Conservation (phyloP, 2,888 invertebrate genomes). For the Pheosia tremula region DNA sequence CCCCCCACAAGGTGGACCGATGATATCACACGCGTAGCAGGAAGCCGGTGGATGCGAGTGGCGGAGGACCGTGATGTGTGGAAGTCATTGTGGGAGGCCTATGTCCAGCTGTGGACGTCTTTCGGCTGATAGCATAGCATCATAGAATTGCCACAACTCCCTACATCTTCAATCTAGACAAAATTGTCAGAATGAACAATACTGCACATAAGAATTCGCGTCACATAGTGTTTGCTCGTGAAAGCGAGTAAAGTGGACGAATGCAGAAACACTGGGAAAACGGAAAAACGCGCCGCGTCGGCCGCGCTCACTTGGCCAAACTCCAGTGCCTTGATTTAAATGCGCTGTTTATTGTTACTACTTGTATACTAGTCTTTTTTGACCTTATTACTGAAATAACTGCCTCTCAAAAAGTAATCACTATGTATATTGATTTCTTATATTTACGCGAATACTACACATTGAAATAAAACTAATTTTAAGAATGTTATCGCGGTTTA, state of each 20-base stretch:
- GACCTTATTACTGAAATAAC: neutral
- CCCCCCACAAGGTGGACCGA: no score
- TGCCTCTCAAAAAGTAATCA: neutral
- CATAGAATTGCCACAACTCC: no score
- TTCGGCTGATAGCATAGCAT: no score
- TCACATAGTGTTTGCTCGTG: constrained; percentile 73
- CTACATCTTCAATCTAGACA: constrained; percentile 3
- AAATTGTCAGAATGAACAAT: constrained; percentile 48
- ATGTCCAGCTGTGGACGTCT: no score
- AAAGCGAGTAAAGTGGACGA: constrained; percentile 75
- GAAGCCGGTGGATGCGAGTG: no score
- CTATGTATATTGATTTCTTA: no score
- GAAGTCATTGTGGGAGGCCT: no score
- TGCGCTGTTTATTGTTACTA: constrained; percentile 60
- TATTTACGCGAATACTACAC: no score
- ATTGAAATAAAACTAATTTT: no score
- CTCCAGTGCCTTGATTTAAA: constrained; percentile 75
- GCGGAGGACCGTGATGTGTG: no score
- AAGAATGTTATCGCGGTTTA: no score
- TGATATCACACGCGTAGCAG: no score
- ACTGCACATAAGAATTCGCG: constrained; percentile 56
- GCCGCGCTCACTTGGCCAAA: constrained; percentile 61
- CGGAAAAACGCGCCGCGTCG: constrained; percentile 34
- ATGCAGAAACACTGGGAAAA: constrained; percentile 62
- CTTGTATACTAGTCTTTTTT: constrained; percentile 16